Conservation (phyloP, 2,113 vertebrate genomes). For the Murina feae region DNA sequence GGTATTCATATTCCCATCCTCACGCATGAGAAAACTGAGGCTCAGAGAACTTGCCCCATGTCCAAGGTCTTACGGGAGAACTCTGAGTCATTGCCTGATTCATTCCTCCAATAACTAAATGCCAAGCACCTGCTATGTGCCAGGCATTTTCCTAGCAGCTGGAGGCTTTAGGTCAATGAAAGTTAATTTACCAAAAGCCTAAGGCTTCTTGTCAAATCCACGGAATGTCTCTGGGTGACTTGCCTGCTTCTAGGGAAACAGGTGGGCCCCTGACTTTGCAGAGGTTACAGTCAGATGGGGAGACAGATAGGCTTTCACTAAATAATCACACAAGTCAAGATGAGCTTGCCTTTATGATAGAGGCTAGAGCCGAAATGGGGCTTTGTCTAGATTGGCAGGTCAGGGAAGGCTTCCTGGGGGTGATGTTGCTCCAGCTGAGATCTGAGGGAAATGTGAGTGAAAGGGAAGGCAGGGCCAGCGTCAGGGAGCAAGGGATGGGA, state of each 20-base stretch:
- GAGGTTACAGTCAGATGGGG: background rate
- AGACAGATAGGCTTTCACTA: background rate
- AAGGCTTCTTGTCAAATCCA: background rate
- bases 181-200: conserved; percentile 31
- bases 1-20: background rate
- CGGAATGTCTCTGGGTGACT: background rate
- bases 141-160: background rate
- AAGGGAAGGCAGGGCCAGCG: background rate
- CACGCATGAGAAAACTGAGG: conserved; percentile 30
- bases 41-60: background rate
- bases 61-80: background rate
- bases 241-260: background rate
- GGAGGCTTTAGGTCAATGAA: conserved; percentile 22
- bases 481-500: background rate
- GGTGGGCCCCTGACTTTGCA: background rate
- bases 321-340: background rate
- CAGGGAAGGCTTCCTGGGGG: background rate
- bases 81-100: background rate
- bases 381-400: background rate
- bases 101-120: conserved; percentile 2
- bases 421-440: background rate
- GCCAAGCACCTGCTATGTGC: background rate
- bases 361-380: background rate
- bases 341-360: background rate
- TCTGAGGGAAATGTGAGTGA: background rate